Percentiles rank a stretch among this genome's conserved stretches.
Conservation (phyloP, 2,888 invertebrate species). For the Acleris holmiana region DNA sequence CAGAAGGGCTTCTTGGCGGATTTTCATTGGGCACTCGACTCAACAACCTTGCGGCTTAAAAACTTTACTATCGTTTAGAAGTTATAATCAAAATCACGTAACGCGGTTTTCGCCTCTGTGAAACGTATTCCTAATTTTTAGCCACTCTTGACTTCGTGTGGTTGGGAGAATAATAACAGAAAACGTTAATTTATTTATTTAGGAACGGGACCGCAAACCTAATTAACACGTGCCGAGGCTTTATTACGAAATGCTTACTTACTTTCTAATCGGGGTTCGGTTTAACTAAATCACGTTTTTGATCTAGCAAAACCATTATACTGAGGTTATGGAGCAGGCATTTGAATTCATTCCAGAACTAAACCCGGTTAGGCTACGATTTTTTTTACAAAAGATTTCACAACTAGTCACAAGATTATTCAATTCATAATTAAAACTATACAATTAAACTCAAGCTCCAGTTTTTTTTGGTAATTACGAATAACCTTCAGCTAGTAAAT, state of each 20-base stretch:
- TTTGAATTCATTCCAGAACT: too few species aligned
- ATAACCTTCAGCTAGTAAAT: too few species aligned
- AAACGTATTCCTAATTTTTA: background rate
- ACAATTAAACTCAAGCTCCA: too few species aligned
- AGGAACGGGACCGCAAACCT: background rate
- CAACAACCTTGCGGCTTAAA: background rate
- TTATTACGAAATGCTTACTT: constrained; percentile 1
- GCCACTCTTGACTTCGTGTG: background rate
- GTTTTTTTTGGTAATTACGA: too few species aligned
- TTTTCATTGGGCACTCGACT: background rate
- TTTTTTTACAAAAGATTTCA: too few species aligned
- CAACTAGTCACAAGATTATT: too few species aligned
- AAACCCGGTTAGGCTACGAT: too few species aligned
- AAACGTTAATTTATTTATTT: background rate
- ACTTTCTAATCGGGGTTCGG: background rate
- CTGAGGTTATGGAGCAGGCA: too few species aligned
- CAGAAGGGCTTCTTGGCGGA: background rate
- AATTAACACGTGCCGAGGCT: background rate
- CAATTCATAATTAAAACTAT: too few species aligned
- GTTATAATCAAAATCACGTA: too few species aligned
- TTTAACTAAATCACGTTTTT: background rate
- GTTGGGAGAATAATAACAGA: background rate
- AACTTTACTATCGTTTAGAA: background rate
- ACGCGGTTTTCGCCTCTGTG: too few species aligned
- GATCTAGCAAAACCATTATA: too few species aligned